Base-by-base conservation (phyloP, 2,888 invertebrate species). In the Apocheima hispidaria region DNA sequence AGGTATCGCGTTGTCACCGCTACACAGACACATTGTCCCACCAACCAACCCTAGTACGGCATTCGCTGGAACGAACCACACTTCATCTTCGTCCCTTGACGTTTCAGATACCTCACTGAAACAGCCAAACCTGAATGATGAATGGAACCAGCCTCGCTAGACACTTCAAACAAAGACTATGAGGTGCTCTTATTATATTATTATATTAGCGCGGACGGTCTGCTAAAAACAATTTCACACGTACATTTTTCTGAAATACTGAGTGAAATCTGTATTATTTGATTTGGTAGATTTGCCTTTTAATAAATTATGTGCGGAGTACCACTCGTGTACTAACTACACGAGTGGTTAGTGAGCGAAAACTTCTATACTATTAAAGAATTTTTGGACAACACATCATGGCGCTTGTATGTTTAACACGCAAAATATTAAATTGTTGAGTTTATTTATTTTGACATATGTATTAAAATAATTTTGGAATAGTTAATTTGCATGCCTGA, bases 101-200 rank as follows among this genome's bases (percentile, higher is more conserved):
- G 60, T 61, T 58, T 55, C 36, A 26, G 36, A 52, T 53, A 65
- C 65, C 58, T 62, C 52, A 51, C 59, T 54, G 55, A 51, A 65
- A 66, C 65, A 65, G 51, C 63, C 49, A 36, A 65, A 63, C 58
- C 56, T 68, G 66, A 66, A 70, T 70, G 65, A 66, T 70, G 56
- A 66, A 70, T 70, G 49, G 49, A 55, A 35, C 28, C 59, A 60
- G 57, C 63, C 63, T 58, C 38, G 43, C 57, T 63, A 61, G 59
- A 52, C 64, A 62, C 59, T 66, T 44, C 36, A 52, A 48, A 63
- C 63, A 59, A 66, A 60, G 54, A 51, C 54, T 33, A 57, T 46
- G 28, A 58, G 50, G 58, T 48, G 51, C 12, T 28, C 51, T 55
- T 35, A 48, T 54, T 46, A 54, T 58, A n/a, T n/a, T n/a, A n/a